Evolutionary conservation across 2,888 invertebrate genomes (phyloP).

Genomic region (Cryptocheilus praepositus): DNA sequence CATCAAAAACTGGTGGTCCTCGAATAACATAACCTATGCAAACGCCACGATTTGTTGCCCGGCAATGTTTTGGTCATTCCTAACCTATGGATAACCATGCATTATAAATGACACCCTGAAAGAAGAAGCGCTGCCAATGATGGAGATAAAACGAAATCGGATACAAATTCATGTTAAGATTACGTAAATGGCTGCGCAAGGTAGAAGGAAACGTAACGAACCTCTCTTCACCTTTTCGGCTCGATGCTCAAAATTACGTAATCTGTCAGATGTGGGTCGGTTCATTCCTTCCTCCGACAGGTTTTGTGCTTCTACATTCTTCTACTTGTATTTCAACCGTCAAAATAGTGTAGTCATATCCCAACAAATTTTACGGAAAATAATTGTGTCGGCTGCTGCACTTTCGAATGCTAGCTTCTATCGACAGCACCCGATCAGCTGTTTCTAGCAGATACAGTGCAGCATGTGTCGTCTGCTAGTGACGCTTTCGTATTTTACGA

Average conservation of each 20-base stretch:
- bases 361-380: no score
- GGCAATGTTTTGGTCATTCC: no score
- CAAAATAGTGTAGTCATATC: no score
- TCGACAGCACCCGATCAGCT: conserved; percentile 48
- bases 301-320: neutral
- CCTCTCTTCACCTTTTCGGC: neutral
- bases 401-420: conserved; percentile 23
- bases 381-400: neutral
- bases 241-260: neutral
- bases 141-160: no score
- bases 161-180: no score
- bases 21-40: conserved; percentile 1
- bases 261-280: conserved; percentile 22
- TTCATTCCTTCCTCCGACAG: conserved; percentile 6
- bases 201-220: neutral
- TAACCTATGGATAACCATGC: conserved; percentile 15
- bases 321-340: neutral
- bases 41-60: neutral
- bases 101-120: no score
- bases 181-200: neutral
- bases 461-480: conserved; percentile 52
- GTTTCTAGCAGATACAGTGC: conserved; percentile 64
- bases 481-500: conserved; percentile 4
- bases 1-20: no score
- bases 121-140: no score